Base-by-base conservation (phyloP, 1,140 invertebrate genomes). In the Caligus rogercresseyi region DNA sequence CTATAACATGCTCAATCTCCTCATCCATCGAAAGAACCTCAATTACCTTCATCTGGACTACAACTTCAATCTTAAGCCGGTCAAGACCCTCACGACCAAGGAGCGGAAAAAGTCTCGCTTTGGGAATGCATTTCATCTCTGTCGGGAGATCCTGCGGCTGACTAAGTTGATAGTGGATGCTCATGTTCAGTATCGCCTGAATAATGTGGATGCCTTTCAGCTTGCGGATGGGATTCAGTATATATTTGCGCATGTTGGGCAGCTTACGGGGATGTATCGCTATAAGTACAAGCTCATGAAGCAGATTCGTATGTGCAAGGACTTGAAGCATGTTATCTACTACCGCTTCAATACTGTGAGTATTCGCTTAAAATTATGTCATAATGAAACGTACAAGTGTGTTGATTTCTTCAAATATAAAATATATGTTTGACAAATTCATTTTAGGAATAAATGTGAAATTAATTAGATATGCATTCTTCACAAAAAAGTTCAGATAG, bases 271-370 rank as follows among this genome's bases (percentile, higher is more conserved):
- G 72, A 99, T 99, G 96, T 99, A 99, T 75, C 79, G 96, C 53
- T 98, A 98, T 78, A 98, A 98, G 71, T 99, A 99, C 76, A 99
- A 99, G 73, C 77, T 99, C 15, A 99, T 99, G 95, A 82, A 92
- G 71, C 96, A 99, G 78, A 98, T 99, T 66, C 77, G 96, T 57
- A 99, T 99, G 95, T 98, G 95, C 78, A 99, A 99, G 74, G 96
- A 99, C 77, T 78, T 99, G 66, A 99, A 99, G 71, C 96, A 99
- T 80, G 77, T 99, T 58, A 95, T 98, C 64, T 99, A 99, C 74
- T 99, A 99, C 76, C 81, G 96, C 65, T 99, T 99, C 74, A 99
- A 99, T 72, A 99, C 96, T 43, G 90, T 90, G 74, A 80, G 79
- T 73, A 65, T 63, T n/a, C 23, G n/a, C n/a, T n/a, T n/a, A 19